Base-by-base conservation (phyloP, 1,140 invertebrate species). In the Portunus trituberculatus region DNA sequence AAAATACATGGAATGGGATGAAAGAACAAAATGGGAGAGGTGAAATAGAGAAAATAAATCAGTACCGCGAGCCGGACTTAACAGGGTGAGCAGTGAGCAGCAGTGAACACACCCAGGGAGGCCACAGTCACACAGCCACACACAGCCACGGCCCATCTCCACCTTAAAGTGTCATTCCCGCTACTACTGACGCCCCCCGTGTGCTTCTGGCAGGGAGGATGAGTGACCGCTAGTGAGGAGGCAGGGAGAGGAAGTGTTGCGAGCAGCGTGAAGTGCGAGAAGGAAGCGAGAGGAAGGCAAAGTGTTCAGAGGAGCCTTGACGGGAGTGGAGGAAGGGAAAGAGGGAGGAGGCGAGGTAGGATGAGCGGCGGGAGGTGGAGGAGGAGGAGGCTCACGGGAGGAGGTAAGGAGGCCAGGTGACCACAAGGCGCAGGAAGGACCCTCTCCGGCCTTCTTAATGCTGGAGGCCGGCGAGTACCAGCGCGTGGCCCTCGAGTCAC, bases 401-500 rank as follows among this genome's bases (percentile, higher is more conserved):
- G 29, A 76, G 90, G 28, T 76, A 59, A 91, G 90, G 90, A 76
- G 90, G 67, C 67, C 25, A 76, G 92, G 67, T 76, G 67, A 76
- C 67, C 67, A 76, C 67, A 84, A 45, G 89, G 52, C 52, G 67
- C 31, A 45, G 10, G 31, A 82, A 45, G 39, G 45, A 31, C 0
- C 67, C 67, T 67, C 0, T 46, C 28, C 48, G 16, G 67, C 88
- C 46, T 67, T 91, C 94, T 95, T 95, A 83, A 95, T 95, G 94
- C 89, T 95, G 91, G 94, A 95, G 91, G 94, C 92, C 39, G 94
- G 91, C 31, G 48, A 67, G 52, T 95, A 95, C 91, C 94, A 95
- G 84, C 94, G 94, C 29, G 94, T 95, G 94, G 94, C 94, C 84
- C 91, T 95, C 31, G 94, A 95, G 91, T 95, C 94, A 31, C 94